Percentiles rank a stretch among this genome's conserved stretches.
Evolutionary conservation across 2,113 vertebrate species (phyloP).

Genomic region (Solea solea): DNA sequence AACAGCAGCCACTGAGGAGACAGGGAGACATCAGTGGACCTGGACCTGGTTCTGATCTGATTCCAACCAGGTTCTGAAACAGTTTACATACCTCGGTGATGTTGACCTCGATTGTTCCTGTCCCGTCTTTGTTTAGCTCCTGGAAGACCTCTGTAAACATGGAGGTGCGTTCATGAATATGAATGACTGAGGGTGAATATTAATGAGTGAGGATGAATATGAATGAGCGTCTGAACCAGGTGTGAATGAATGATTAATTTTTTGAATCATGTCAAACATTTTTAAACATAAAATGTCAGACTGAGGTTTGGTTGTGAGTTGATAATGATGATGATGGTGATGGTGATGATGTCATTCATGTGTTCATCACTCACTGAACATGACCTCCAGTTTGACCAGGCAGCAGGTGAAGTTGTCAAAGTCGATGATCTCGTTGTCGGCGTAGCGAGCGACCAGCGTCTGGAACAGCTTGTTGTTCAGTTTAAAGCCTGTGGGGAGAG

Average conservation of each 20-base stretch:
- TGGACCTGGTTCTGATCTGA: neutral
- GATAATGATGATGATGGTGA: too few relatives aligned
- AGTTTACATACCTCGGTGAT: conserved; percentile 80
- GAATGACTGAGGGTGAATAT: neutral
- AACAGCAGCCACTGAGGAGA: conserved; percentile 81
- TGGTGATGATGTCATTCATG: too few relatives aligned
- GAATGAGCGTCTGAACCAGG: too few relatives aligned
- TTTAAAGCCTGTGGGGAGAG: conserved; percentile 80
- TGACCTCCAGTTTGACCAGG: conserved; percentile 85
- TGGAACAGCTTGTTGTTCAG: conserved; percentile 84
- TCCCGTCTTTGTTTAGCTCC: conserved; percentile 80
- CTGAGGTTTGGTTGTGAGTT: too few relatives aligned
- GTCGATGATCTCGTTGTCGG: conserved; percentile 80
- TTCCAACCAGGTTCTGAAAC: neutral
- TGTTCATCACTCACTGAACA: conserved; percentile 82
- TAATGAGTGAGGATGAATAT: neutral
- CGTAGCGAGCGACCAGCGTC: conserved; percentile 78
- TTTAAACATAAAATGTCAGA: too few relatives aligned
- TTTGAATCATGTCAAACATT: too few relatives aligned
- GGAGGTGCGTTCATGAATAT: neutral
- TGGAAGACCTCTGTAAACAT: conserved; percentile 81
- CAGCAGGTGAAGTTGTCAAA: conserved; percentile 89
- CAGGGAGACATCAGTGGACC: neutral
- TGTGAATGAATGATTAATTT: too few relatives aligned
- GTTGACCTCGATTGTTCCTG: conserved; percentile 80